Base-by-base conservation (phyloP, 2,888 invertebrate genomes). In the Sinotaia quadrata region DNA sequence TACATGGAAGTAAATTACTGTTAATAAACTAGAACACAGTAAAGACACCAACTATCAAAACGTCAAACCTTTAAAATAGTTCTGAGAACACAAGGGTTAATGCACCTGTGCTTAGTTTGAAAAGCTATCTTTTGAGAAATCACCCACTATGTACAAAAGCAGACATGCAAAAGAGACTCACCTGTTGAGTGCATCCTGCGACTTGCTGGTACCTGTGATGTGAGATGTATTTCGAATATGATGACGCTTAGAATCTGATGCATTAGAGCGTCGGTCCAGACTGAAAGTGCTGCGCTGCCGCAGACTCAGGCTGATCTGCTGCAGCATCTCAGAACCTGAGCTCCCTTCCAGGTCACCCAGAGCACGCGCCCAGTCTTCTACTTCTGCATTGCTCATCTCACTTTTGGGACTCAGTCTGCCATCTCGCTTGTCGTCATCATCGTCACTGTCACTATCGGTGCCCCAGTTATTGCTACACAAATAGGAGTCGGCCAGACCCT, bases 301-400 rank as follows among this genome's bases (percentile, higher is more conserved):
- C 5, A 82, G 69, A 54, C 80, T 81, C 27, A 74, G 71, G n/a
- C 78, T 76, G 33, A 81, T 81, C 54, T 82, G 82, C 29, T 77
- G 74, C 37, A 84, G 65, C 78, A 84, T 79, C 62, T 84, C 82
- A 12, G 83, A 82, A 36, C 80, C 75, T 1, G 70, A 71, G 8
- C 72, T 78, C 31, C 75, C 80, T 65, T 81, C 81, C 56, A 82
- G 80, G 63, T 80, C 80, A 61, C 79, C 78, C 59, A 82, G 80
- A 18, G 81, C 78, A 52, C 78, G 80, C 12, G 76, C 74, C 81
- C 81, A 81, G 52, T 82, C 80, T 61, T 81, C 79, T 36, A 74
- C 79, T 18, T 75, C 78, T 41, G 52, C 63, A 69, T 77, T 81
- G 67, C 73, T 77, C 12, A 72, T 74, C 31, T 76, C 75, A 60